These are phyloP conservation scores for Tragopan temminckii DNA, from an alignment of 2,797 vertebrate species.

Conservation along the genomic window DNA sequence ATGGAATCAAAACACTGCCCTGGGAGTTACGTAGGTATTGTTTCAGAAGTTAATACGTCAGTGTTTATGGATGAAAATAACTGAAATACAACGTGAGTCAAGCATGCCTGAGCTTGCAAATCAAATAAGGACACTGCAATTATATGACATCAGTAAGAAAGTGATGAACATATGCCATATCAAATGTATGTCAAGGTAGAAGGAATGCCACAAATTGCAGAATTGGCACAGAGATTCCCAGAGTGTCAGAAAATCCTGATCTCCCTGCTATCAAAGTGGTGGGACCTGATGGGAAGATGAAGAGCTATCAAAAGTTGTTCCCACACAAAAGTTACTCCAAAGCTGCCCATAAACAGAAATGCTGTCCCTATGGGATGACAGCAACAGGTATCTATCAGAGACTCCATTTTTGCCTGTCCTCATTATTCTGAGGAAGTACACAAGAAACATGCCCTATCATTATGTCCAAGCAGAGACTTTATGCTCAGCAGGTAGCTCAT, in stretches of 20 bases:
- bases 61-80: conserved; percentile 53
- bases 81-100: conserved; percentile 48
- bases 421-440: neutral
- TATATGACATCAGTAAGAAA: conserved; percentile 38
- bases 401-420: neutral
- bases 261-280: neutral
- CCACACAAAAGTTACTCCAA: neutral
- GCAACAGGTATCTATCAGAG: neutral
- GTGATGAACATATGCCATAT: neutral
- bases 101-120: conserved; percentile 51
- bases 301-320: neutral
- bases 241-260: neutral
- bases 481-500: conserved; percentile 9
- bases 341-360: neutral
- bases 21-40: conserved; percentile 11
- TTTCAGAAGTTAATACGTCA: conserved; percentile 53
- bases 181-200: neutral
- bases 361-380: neutral
- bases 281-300: neutral
- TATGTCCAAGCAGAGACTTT: neutral
- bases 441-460: neutral
- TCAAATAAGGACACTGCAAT: conserved; percentile 45
- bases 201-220: neutral
- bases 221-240: neutral
- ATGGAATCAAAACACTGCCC: conserved; percentile 44